Percentiles rank a stretch among this genome's conserved stretches.
Conservation (phyloP, 1,140 invertebrate genomes). For the Drosophila obscura region DNA sequence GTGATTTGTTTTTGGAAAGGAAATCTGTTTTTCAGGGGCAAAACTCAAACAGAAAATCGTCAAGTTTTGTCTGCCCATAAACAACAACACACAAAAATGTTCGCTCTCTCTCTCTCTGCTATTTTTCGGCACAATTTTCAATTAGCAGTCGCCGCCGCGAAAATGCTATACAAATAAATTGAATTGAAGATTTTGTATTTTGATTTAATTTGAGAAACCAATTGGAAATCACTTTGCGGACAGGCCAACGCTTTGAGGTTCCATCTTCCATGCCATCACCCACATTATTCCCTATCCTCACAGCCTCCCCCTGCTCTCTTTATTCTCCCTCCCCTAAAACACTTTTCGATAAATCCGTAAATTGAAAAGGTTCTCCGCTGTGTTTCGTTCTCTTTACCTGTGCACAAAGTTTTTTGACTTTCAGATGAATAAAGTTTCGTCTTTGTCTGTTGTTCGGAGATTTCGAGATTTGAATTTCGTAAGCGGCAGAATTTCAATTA, state of each 20-base stretch:
- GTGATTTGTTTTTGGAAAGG: constrained; percentile 46
- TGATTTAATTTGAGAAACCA: constrained; percentile 68
- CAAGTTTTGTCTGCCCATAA: constrained; percentile 44
- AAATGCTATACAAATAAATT: constrained; percentile 70
- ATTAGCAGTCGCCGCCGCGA: constrained; percentile 44
- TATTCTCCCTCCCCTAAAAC: background rate
- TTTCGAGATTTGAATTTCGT: constrained; percentile 46
- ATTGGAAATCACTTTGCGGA: constrained; percentile 21
- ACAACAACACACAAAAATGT: constrained; percentile 28
- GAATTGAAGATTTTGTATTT: constrained; percentile 69
- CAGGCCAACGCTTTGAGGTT: too few species aligned
- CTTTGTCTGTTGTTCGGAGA: constrained; percentile 20
- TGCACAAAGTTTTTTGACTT: constrained; percentile 61
- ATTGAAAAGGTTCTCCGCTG: constrained; percentile 18
- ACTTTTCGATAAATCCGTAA: constrained; percentile 20
- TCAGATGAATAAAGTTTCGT: constrained; percentile 49
- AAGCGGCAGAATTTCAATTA: constrained; percentile 68
- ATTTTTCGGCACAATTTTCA: constrained; percentile 76
- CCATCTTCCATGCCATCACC: background rate
- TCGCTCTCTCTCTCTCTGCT: too few species aligned
- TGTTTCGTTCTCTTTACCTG: constrained; percentile 51
- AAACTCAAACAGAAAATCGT: constrained; percentile 44
- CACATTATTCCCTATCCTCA: background rate
- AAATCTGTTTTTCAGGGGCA: constrained; percentile 18
- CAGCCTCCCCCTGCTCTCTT: background rate